These are phyloP conservation scores for Xestia c-nigrum DNA, from an alignment of 2,888 invertebrate genomes.

Conservation along the genomic window DNA sequence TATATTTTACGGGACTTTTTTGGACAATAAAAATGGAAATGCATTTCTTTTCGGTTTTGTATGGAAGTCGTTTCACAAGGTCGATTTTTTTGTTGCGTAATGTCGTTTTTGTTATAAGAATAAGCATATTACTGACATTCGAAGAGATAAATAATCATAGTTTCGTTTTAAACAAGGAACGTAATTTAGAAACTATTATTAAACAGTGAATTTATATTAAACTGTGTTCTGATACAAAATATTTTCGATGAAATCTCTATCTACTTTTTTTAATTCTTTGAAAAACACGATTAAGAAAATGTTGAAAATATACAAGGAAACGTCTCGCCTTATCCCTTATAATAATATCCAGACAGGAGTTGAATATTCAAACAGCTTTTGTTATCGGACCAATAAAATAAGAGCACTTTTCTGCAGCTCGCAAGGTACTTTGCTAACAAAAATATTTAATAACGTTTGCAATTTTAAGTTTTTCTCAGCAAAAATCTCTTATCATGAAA, in stretches of 20 bases:
- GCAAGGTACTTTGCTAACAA: constrained; percentile 31
- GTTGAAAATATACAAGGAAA: constrained; percentile 10
- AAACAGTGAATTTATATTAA: background rate
- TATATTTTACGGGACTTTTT: constrained; percentile 64
- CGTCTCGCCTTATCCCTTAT: background rate
- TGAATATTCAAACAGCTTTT: constrained; percentile 35
- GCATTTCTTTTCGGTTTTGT: constrained; percentile 44
- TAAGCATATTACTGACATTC: background rate
- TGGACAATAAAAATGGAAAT: constrained; percentile 65
- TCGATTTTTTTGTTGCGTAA: constrained; percentile 48
- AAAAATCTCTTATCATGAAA: constrained; percentile 48
- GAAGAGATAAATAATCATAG: background rate
- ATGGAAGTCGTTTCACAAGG: constrained; percentile 57
- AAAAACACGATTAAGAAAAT: background rate
- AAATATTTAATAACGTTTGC: constrained; percentile 53
- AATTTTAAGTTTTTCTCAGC: constrained; percentile 41
- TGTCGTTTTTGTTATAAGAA: constrained; percentile 19
- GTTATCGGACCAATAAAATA: constrained; percentile 35
- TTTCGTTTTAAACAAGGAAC: background rate
- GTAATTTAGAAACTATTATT: background rate
- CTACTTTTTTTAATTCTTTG: background rate
- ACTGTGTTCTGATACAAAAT: background rate
- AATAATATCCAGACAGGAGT: constrained; percentile 10
- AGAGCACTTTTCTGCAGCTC: constrained; percentile 32
- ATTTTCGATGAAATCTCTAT: background rate